Conservation (phyloP, 2,888 invertebrate genomes). For the Zelleria hepariella region DNA sequence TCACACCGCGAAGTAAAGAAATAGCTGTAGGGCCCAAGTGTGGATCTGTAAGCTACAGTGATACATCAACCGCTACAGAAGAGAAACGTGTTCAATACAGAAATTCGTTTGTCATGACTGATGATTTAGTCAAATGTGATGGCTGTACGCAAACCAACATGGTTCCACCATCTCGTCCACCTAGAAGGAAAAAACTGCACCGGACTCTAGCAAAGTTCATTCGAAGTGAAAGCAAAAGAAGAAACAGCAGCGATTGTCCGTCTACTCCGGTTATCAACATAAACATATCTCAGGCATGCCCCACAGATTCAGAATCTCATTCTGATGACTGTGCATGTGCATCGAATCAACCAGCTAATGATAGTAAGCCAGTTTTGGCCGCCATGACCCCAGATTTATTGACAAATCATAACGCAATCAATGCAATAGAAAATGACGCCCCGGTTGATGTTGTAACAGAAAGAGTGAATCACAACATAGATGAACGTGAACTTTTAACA, state of each 20-base stretch:
- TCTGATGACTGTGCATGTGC: conserved; percentile 15
- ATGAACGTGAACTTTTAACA: not conserved
- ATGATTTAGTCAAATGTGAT: conserved; percentile 31
- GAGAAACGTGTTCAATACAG: conserved; percentile 30
- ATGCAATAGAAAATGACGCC: not conserved
- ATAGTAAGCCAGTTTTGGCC: conserved; percentile 11
- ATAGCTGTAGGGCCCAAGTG: conserved; percentile 47
- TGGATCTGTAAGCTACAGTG: conserved; percentile 36
- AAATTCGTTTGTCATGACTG: conserved; percentile 58
- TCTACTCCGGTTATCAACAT: conserved; percentile 69
- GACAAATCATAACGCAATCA: conserved; percentile 67
- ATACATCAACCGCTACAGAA: conserved; percentile 47
- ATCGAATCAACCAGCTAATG: conserved; percentile 15
- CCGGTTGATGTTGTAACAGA: not conserved
- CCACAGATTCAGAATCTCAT: conserved; percentile 42
- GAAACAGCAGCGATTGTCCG: conserved; percentile 35
- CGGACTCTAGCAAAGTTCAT: conserved; percentile 27
- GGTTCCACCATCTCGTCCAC: conserved; percentile 37
- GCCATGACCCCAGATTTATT: conserved; percentile 70
- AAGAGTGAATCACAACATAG: not conserved
- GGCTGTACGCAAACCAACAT: conserved; percentile 46
- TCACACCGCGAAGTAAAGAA: conserved; percentile 63
- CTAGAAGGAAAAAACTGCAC: conserved; percentile 41
- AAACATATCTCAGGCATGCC: conserved; percentile 71
- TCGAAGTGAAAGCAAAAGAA: conserved; percentile 22